Conservation (phyloP, 2,888 invertebrate genomes). For the Eristalis pertinax region DNA sequence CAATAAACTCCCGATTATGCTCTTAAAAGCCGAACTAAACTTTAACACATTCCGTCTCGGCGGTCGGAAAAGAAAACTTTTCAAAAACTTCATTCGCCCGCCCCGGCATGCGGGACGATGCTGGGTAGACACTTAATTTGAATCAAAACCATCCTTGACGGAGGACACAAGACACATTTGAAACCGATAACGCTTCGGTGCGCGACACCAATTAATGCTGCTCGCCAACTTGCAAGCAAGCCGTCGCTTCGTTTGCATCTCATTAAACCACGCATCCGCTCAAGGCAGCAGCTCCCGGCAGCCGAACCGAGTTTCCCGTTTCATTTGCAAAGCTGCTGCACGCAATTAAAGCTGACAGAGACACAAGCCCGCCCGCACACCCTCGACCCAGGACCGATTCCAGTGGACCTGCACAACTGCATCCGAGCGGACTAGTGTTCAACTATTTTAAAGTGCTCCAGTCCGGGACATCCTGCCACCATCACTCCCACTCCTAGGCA, state of each 20-base stretch:
- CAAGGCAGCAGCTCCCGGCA: background rate
- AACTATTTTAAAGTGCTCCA: background rate
- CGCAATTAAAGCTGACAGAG: background rate
- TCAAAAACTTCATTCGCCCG: background rate
- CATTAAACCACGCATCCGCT: background rate
- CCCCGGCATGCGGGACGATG: background rate
- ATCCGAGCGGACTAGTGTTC: background rate
- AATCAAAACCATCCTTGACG: background rate
- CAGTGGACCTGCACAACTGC: background rate
- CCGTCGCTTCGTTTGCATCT: conserved; percentile 1
- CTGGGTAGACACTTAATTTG: background rate
- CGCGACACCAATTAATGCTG: background rate
- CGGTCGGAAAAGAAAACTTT: too few relatives aligned
- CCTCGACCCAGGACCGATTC: background rate
- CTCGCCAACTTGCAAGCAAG: background rate
- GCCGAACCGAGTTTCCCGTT: background rate
- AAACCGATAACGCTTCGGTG: background rate
- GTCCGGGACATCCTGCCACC: background rate
- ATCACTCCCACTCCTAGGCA: background rate
- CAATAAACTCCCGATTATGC: too few relatives aligned
- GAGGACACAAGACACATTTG: background rate
- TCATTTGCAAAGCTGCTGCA: background rate
- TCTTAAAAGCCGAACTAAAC: too few relatives aligned
- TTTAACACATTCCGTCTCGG: too few relatives aligned
- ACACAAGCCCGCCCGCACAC: background rate